phyloP scores from a whole-genome alignment of 1,140 invertebrate genomes.

The Diuraphis noxia region DNA sequence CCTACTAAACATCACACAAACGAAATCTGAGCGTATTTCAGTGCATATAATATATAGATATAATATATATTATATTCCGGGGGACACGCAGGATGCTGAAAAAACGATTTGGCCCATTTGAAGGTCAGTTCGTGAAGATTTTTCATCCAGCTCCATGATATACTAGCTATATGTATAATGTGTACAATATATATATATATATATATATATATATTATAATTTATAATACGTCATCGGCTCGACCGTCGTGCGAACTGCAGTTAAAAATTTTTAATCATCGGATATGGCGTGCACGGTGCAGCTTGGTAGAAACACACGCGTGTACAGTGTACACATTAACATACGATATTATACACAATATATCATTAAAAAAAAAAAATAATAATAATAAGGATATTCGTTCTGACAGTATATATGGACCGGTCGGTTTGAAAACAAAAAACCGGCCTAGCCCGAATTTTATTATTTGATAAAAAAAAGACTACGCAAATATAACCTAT shows the following conservation, averaged over 20 bases:
- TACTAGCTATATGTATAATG: no score
- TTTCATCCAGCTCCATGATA: not conserved
- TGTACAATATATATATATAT: not conserved
- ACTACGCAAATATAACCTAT: not conserved
- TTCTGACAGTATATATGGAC: not conserved
- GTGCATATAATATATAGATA: not conserved
- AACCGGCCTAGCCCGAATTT: slow-evolving; percentile 6
- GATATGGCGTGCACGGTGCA: not conserved
- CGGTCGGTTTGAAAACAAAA: slow-evolving; percentile 7
- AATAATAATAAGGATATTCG: not conserved
- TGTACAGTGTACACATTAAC: not conserved
- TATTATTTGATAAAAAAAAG: not conserved
- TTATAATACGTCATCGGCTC: not conserved
- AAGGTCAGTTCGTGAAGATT: not conserved
- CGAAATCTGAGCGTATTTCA: not conserved
- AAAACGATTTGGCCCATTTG: not conserved
- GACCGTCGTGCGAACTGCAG: not conserved
- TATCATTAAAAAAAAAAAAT: slow-evolving; percentile 16
- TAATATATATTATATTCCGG: not conserved
- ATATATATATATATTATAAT: not conserved
- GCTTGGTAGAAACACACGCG: not conserved
- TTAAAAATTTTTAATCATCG: slow-evolving; percentile 1
- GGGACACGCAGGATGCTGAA: not conserved
- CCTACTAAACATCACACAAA: not conserved
- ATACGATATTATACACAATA: slow-evolving; percentile 8